Evolutionary conservation across 37 sponge, comb jelly and placozoan species (phyloP).

Genomic region (Petrosia ficiformis): DNA sequence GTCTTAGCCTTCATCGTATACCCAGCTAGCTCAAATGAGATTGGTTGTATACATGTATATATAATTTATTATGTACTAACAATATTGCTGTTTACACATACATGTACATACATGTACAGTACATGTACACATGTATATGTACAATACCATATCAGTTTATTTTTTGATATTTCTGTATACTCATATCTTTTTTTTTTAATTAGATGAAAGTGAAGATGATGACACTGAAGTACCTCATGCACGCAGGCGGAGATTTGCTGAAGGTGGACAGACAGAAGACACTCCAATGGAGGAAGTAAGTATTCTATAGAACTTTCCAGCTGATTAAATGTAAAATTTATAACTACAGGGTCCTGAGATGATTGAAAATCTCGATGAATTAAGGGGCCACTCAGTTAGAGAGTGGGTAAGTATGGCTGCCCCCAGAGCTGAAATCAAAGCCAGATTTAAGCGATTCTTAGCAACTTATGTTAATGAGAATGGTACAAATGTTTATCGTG

Average conservation of each 20-base stretch:
- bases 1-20: too few species aligned
- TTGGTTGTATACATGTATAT: neutral
- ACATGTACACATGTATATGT: too few species aligned
- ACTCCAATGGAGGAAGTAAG: conserved; percentile 5
- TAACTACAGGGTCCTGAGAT: conserved; percentile 67
- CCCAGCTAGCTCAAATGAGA: too few species aligned
- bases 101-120: neutral
- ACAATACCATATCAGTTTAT: too few species aligned
- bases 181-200: too few species aligned
- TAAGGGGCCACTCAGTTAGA: conserved; percentile 92
- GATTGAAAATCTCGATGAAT: conserved; percentile 96
- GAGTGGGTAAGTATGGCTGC: conserved; percentile 99
- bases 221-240: conserved; percentile 31
- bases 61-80: neutral
- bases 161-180: too few species aligned
- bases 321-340: neutral
- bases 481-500: conserved; percentile 81
- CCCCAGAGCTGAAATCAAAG: conserved; percentile 95
- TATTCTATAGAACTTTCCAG: neutral
- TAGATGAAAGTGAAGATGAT: conserved; percentile 77
- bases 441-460: conserved; percentile 91
- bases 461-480: conserved; percentile 81
- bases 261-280: conserved; percentile 10
- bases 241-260: conserved; percentile 36
- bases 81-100: neutral